phyloP scores from a whole-genome alignment of 2,888 invertebrate genomes.

The Incurvaria masculella region DNA sequence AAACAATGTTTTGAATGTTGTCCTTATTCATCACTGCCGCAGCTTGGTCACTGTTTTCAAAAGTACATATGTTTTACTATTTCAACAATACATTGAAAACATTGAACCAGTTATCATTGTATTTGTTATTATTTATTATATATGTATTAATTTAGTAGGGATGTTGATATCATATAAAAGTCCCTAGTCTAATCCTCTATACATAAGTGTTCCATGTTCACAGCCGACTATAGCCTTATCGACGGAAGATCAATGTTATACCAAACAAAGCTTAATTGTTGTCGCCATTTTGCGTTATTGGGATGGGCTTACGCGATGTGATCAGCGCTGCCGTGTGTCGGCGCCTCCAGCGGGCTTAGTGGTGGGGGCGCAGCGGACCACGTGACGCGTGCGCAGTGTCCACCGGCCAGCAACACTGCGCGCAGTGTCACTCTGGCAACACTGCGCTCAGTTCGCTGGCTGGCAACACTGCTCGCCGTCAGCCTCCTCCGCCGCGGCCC shows the following conservation, averaged over 20 bases:
- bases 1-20: too few relatives aligned
- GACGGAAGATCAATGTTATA: conserved; percentile 28
- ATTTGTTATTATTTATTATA: conserved; percentile 5
- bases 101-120: conserved; percentile 1
- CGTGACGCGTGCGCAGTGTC: conserved; percentile 24
- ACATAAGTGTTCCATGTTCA: conserved; percentile 35
- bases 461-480: conserved; percentile 39
- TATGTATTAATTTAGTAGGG: conserved; percentile 2
- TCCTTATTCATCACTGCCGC: too few relatives aligned
- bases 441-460: conserved; percentile 46
- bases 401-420: conserved; percentile 12
- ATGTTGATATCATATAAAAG: neutral
- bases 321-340: conserved; percentile 56
- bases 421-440: conserved; percentile 20
- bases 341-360: conserved; percentile 34
- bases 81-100: too few relatives aligned
- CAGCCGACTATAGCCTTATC: conserved; percentile 48
- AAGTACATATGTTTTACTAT: too few relatives aligned
- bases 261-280: conserved; percentile 56
- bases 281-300: conserved; percentile 53
- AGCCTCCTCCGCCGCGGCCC: conserved; percentile 22
- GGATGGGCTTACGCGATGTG: conserved; percentile 72
- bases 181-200: neutral
- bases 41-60: too few relatives aligned
- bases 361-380: conserved; percentile 46